These are phyloP conservation scores for Gephyroberyx darwinii DNA, from an alignment of 2,797 vertebrate genomes.

Conservation along the genomic window DNA sequence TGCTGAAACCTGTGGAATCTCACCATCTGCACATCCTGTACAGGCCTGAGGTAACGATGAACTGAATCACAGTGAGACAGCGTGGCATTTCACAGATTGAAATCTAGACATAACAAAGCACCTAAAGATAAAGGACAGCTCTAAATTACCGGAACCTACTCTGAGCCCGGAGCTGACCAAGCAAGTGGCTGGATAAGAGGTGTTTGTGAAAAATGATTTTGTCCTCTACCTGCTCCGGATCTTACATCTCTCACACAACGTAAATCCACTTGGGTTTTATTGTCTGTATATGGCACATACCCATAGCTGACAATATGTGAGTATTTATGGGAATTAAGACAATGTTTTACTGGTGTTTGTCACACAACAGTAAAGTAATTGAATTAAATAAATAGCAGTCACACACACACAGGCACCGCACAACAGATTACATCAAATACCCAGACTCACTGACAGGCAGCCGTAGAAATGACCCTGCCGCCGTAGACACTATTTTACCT, in stretches of 20 bases:
- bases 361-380: too few relatives aligned
- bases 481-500: neutral
- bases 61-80: constrained; percentile 27
- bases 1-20: neutral
- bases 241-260: neutral
- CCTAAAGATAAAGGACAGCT: constrained; percentile 27
- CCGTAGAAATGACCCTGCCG: neutral
- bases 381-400: too few relatives aligned
- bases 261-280: neutral
- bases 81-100: constrained; percentile 20
- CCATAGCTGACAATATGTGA: too few relatives aligned
- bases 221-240: neutral
- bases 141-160: constrained; percentile 34
- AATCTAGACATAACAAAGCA: constrained; percentile 20
- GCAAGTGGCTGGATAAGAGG: neutral
- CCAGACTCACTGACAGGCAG: neutral
- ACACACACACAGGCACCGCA: neutral
- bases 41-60: constrained; percentile 39
- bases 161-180: constrained; percentile 27
- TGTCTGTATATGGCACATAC: neutral
- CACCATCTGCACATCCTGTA: constrained; percentile 41
- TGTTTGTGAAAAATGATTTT: constrained; percentile 7
- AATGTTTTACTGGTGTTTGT: too few relatives aligned
- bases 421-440: constrained; percentile 8
- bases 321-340: too few relatives aligned